phyloP scores from a whole-genome alignment of 2,888 invertebrate genomes.

The Nowickia ferox region DNA sequence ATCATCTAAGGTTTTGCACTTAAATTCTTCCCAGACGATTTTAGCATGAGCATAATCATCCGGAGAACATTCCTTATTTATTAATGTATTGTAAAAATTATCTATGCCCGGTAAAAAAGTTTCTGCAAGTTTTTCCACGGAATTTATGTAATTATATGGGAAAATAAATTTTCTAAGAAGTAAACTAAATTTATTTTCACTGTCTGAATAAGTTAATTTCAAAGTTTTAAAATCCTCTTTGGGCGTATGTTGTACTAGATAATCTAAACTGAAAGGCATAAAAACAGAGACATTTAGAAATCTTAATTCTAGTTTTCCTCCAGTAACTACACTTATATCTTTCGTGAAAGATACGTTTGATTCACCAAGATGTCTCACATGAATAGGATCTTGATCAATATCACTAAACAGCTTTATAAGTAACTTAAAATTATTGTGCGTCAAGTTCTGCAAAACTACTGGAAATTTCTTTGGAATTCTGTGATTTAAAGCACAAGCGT shows the following conservation, averaged over 20 bases:
- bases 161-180: neutral
- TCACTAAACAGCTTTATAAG: constrained; percentile 20
- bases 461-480: constrained; percentile 36
- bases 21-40: constrained; percentile 75
- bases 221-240: constrained; percentile 71
- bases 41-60: constrained; percentile 75
- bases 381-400: constrained; percentile 49
- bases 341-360: constrained; percentile 72
- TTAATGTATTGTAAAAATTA: constrained; percentile 73
- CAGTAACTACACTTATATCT: constrained; percentile 18
- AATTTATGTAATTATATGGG: constrained; percentile 19
- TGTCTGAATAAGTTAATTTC: neutral
- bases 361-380: constrained; percentile 77
- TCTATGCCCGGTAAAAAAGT: constrained; percentile 14
- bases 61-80: constrained; percentile 42
- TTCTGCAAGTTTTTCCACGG: constrained; percentile 10
- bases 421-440: constrained; percentile 2
- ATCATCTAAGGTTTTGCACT: constrained; percentile 73
- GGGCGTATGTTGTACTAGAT: constrained; percentile 41
- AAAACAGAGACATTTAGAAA: constrained; percentile 65
- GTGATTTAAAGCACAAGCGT: constrained; percentile 18
- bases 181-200: constrained; percentile 10
- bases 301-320: constrained; percentile 45
- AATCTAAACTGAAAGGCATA: constrained; percentile 57
- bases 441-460: constrained; percentile 34